Percentiles rank a stretch among this genome's conserved stretches.
Conservation (phyloP, 2,113 vertebrate species). For the Clarias macrocephalus region DNA sequence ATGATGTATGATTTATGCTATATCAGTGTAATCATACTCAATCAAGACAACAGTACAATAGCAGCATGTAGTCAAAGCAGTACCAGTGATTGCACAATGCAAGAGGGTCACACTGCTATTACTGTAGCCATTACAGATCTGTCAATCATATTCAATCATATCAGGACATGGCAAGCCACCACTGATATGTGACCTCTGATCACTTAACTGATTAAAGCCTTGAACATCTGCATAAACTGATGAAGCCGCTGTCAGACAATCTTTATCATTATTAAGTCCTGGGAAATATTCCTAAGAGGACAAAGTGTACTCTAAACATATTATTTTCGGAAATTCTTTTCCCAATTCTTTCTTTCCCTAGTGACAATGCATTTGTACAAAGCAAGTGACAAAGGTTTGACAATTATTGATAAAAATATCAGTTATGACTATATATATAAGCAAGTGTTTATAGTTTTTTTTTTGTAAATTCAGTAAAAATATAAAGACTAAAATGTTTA, state of each 20-base stretch:
- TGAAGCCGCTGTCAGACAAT: slow-evolving; percentile 7
- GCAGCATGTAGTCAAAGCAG: slow-evolving; percentile 29
- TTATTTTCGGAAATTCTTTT: not conserved
- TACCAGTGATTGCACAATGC: slow-evolving; percentile 31
- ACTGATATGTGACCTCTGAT: slow-evolving; percentile 19
- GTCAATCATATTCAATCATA: slow-evolving; percentile 40
- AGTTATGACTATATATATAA: too few species aligned
- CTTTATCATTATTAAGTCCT: not conserved
- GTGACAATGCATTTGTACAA: not conserved
- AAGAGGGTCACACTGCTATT: slow-evolving; percentile 22
- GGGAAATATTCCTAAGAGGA: slow-evolving; percentile 3
- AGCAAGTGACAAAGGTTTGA: not conserved
- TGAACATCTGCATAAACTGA: slow-evolving; percentile 2
- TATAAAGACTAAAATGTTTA: too few species aligned
- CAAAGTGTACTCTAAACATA: not conserved
- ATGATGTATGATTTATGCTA: slow-evolving; percentile 38
- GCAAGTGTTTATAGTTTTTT: too few species aligned
- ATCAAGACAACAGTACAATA: slow-evolving; percentile 28
- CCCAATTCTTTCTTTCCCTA: not conserved
- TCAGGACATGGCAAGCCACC: slow-evolving; percentile 4
- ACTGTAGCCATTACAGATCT: slow-evolving; percentile 38
- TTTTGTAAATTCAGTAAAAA: too few species aligned
- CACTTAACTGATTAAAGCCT: slow-evolving; percentile 19
- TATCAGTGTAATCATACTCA: slow-evolving; percentile 41
- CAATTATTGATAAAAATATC: not conserved